A percentile compares a stretch with the other conserved stretches of the same genome.
Evolutionary conservation across 1,140 invertebrate species (phyloP).

Genomic region (Zaprionus ghesquierei): DNA sequence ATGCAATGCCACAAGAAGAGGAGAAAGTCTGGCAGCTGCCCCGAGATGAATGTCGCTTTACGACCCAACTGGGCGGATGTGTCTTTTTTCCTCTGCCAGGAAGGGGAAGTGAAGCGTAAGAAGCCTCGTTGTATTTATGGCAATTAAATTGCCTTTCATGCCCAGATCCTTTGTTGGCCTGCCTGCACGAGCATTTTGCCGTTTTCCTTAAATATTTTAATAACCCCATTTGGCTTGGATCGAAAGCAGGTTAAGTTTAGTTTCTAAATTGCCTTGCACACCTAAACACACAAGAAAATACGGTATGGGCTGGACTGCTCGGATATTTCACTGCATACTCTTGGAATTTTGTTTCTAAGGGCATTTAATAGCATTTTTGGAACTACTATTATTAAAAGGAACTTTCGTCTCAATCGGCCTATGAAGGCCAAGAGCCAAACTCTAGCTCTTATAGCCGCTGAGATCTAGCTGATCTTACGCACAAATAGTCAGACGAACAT

Average conservation of each 20-base stretch:
- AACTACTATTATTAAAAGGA: no score
- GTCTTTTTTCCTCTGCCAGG: neutral
- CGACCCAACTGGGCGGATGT: neutral
- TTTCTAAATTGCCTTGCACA: slow-evolving; percentile 27
- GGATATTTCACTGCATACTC: no score
- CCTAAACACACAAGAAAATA: neutral
- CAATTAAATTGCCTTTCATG: slow-evolving; percentile 55
- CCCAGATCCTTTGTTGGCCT: slow-evolving; percentile 21
- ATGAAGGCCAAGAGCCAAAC: no score
- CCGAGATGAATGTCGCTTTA: neutral
- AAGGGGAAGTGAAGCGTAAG: slow-evolving; percentile 15
- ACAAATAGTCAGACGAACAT: no score
- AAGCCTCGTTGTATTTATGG: slow-evolving; percentile 49
- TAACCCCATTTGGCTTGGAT: slow-evolving; percentile 38
- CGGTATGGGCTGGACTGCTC: no score
- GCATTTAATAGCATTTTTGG: no score
- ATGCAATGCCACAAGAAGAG: no score
- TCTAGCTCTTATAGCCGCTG: no score
- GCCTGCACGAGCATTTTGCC: slow-evolving; percentile 46
- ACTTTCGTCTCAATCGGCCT: no score
- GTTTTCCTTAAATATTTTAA: slow-evolving; percentile 24
- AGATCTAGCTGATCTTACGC: no score
- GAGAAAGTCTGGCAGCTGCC: no score
- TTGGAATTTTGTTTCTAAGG: no score
- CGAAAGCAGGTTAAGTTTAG: slow-evolving; percentile 49